Conservation (phyloP, 2,797 vertebrate species). For the Pelodytes ibericus region DNA sequence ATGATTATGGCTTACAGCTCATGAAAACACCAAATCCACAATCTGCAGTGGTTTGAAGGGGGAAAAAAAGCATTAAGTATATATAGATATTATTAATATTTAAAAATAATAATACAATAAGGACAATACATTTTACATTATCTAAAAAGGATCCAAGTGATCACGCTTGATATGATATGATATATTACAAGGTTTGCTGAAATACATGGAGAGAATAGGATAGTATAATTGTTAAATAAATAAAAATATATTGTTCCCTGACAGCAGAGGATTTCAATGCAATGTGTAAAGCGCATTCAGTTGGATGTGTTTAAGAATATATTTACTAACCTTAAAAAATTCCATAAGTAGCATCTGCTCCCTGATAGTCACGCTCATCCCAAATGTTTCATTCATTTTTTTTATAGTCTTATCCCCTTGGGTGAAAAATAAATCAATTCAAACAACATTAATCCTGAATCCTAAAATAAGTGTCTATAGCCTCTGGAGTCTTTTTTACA, state of each 20-base stretch:
- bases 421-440: slow-evolving; percentile 30
- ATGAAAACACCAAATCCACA: too few species aligned
- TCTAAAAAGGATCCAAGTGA: too few species aligned
- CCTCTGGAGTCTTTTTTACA: slow-evolving; percentile 15
- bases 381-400: slow-evolving; percentile 26
- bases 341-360: not conserved
- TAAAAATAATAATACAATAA: too few species aligned
- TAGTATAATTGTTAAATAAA: too few species aligned
- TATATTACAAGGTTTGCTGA: too few species aligned
- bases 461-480: slow-evolving; percentile 13
- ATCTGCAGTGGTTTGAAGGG: too few species aligned
- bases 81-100: too few species aligned
- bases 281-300: not conserved
- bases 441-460: slow-evolving; percentile 35
- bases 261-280: not conserved
- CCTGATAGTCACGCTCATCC: not conserved
- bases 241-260: not conserved
- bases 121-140: too few species aligned
- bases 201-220: too few species aligned
- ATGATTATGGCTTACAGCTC: too few species aligned
- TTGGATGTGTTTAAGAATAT: slow-evolving; percentile 4
- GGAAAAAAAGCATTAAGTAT: too few species aligned
- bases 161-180: too few species aligned
- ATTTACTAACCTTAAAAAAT: not conserved
- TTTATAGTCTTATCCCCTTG: slow-evolving; percentile 14